Conservation (phyloP, 2,888 invertebrate species). For the Pachycephus smyrnensis region DNA sequence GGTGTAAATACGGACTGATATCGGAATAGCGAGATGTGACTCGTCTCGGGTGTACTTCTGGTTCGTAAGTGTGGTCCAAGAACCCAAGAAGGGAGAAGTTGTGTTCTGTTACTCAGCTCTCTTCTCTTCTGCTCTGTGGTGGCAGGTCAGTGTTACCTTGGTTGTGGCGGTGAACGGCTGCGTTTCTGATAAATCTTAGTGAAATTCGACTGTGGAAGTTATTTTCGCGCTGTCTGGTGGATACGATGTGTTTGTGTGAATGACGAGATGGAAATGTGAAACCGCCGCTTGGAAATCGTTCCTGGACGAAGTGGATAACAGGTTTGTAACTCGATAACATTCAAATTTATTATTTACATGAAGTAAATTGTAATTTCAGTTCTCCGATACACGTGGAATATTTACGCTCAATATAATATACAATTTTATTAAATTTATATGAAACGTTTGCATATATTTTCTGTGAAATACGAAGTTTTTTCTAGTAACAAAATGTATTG, state of each 20-base stretch:
- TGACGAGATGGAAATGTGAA: not conserved
- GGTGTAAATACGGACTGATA: not conserved
- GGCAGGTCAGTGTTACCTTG: slow-evolving; percentile 61
- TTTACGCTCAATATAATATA: not conserved
- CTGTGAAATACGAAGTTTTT: not conserved
- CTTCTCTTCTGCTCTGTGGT: slow-evolving; percentile 39
- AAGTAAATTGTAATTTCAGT: not conserved
- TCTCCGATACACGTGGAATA: not conserved
- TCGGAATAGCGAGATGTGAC: not conserved
- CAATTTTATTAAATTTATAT: not conserved
- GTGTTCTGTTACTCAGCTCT: slow-evolving; percentile 39
- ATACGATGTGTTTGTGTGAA: not conserved
- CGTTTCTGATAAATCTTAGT: not conserved
- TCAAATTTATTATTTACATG: not conserved
- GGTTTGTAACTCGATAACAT: not conserved
- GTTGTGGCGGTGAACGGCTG: slow-evolving; percentile 43
- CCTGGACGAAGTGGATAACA: not conserved
- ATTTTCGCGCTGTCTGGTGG: not conserved
- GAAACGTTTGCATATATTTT: not conserved
- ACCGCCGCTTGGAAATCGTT: not conserved
- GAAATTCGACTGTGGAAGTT: not conserved
- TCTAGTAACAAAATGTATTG: not conserved
- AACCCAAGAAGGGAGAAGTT: slow-evolving; percentile 34
- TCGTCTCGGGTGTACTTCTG: not conserved
- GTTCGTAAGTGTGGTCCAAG: not conserved